Conservation (phyloP, 2,113 vertebrate species). For the Herpetotheres cachinnans region DNA sequence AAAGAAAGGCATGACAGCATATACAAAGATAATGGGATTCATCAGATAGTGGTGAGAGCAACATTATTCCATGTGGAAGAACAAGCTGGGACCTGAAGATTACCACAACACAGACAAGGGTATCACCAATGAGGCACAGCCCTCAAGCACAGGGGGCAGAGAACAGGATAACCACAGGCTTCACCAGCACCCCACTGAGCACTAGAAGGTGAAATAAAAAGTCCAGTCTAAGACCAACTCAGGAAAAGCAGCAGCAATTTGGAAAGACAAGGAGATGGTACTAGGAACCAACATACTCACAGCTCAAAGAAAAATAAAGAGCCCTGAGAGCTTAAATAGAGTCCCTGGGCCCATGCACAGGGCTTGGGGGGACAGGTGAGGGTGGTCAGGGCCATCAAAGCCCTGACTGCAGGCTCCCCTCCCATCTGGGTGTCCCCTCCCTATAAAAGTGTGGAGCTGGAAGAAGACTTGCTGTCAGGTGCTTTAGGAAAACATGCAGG, state of each 20-base stretch:
- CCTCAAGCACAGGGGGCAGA: fast-evolving
- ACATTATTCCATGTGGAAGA: fast-evolving
- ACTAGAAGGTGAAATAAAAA: not conserved
- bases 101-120: not conserved
- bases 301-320: fast-evolving
- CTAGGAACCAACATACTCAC: fast-evolving
- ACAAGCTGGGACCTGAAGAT: not conserved
- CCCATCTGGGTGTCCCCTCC: not conserved
- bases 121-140: fast-evolving
- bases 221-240: fast-evolving
- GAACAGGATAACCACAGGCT: fast-evolving
- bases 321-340: not conserved
- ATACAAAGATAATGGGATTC: not conserved
- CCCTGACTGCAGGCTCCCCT: not conserved
- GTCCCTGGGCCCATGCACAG: not conserved
- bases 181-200: fast-evolving
- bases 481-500: fast-evolving
- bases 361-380: not conserved
- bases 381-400: not conserved
- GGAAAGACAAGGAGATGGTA: fast-evolving
- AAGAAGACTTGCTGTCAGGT: fast-evolving
- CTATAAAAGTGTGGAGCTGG: not conserved
- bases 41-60: not conserved
- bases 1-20: not conserved
- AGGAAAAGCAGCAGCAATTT: not conserved